Evolutionary conservation across 1,140 invertebrate species (phyloP).

Genomic region (Acyrthosiphon pisum): DNA sequence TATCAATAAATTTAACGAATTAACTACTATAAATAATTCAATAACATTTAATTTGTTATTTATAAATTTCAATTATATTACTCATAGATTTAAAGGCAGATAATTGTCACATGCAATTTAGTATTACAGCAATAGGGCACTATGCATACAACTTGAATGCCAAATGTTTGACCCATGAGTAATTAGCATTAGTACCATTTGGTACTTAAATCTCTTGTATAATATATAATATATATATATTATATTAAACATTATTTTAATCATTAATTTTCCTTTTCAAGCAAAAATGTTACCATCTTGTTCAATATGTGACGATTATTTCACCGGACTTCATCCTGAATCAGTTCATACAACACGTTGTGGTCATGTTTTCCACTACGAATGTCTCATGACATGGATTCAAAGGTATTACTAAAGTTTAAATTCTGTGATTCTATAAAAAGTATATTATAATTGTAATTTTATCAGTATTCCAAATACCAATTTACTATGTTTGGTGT

Average conservation of each 20-base stretch:
- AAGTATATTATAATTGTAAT: not conserved
- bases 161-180: not conserved
- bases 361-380: constrained; percentile 75
- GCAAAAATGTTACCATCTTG: constrained; percentile 72
- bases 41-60: not conserved
- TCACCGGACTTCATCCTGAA: constrained; percentile 66
- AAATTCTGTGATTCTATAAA: not conserved
- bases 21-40: not conserved
- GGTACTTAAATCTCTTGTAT: not conserved
- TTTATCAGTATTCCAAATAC: not conserved
- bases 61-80: not conserved
- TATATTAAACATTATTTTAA: not conserved
- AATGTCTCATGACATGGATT: constrained; percentile 73
- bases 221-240: no score
- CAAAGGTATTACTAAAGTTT: constrained; percentile 66
- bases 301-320: constrained; percentile 73
- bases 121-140: not conserved
- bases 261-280: not conserved
- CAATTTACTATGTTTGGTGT: not conserved
- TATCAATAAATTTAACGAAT: not conserved
- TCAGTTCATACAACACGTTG: constrained; percentile 72
- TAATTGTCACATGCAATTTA: not conserved
- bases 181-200: not conserved
- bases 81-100: not conserved
- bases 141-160: not conserved